Base-by-base conservation (phyloP, 1,140 invertebrate genomes). In the Homarus americanus region DNA sequence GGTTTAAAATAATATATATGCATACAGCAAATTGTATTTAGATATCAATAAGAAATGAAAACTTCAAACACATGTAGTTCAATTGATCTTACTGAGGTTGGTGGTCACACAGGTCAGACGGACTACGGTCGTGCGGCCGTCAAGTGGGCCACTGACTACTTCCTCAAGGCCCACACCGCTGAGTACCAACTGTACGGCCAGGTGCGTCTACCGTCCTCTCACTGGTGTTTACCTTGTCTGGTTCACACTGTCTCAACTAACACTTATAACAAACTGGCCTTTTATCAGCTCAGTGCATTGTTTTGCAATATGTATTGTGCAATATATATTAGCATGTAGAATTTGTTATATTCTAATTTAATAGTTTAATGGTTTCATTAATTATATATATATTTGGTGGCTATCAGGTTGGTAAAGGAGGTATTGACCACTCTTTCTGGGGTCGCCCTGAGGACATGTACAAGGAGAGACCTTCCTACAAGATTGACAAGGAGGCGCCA, bases 391-490 rank as follows among this genome's bases (percentile, higher is more conserved):
- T 20, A 20, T 58, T 9, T 15, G 10, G 24, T 58, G 5, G 53
- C 17, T 17, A 20, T 20, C 44, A 95, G 88, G 96, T 95, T 86
- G 93, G 94, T 34, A 93, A 78, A 10, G 76, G 66, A 3, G 34
- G 94, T 17, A 20, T 82, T 10, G 92, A 93, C 82, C 92, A 93
- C 91, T 93, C 93, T 3, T 96, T 94, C 92, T 96, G 96, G 96
- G 95, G 95, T 15, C 94, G 96, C 79, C 95, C 95, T 3, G 96
- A 96, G 93, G 96, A 96, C 41, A 94, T 96, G 93, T 96, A 95
- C 53, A 95, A 95, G 93, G 93, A 94, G 0, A 94, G 96, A 69
- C 96, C 96, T 0, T 94, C 96, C 0, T 96, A 94, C 92, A 96
- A 96, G 93, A 95, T 96, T 53, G 95, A 95, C 76, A 20, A 0